Evolutionary conservation across 2,113 vertebrate genomes (phyloP), one percentile per base, ranked within the genome.

Genomic region (Catharus fuscescens): DNA sequence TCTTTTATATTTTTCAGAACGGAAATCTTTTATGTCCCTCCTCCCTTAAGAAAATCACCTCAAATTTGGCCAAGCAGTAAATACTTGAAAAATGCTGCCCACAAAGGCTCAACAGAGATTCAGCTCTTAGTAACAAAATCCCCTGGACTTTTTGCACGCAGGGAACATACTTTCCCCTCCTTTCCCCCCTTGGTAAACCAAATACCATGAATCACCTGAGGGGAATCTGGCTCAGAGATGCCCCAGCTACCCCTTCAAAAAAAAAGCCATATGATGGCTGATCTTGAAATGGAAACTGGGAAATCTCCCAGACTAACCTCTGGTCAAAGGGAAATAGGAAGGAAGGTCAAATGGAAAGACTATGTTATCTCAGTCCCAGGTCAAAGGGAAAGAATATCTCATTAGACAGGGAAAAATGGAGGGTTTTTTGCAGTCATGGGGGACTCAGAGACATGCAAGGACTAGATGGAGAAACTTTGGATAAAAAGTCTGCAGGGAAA

Each of bases 221-320:
- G 9, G 6, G 14, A 72, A 72, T 40, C 36, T 86, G 45, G 36
- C 50, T 1, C 66, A 60, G 48, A 80, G 56, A 76, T 12, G 25
- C 6, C 20, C 50, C 52, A 72, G 19, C n/a, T 86, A 12, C 29
- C 72, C 12, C 40, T 52, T 7, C 8, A 36, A 50, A 73, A 77
- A 88, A 88, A 82, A 47, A 67, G 9, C 29, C 0, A 0, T 47
- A 34, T 0, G 0, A 66, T 12, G 6, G 71, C 48, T 71, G 44
- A 90, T 74, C 25, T 59, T 76, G 36, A 40, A 80, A 76, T 1
- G 1, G 50, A 74, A 61, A 80, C 23, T 18, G 20, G 10, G 26
- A 76, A 32, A 61, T 71, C 15, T 78, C 29, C 21, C 32, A 64
- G 73, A 54, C 25, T 70, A 59, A 26, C 9, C 17, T 42, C 14